Percentiles rank a stretch among this genome's conserved stretches.
These are phyloP conservation scores for Bombus waltoni DNA, from an alignment of 1,140 invertebrate species.

Conservation along the genomic window DNA sequence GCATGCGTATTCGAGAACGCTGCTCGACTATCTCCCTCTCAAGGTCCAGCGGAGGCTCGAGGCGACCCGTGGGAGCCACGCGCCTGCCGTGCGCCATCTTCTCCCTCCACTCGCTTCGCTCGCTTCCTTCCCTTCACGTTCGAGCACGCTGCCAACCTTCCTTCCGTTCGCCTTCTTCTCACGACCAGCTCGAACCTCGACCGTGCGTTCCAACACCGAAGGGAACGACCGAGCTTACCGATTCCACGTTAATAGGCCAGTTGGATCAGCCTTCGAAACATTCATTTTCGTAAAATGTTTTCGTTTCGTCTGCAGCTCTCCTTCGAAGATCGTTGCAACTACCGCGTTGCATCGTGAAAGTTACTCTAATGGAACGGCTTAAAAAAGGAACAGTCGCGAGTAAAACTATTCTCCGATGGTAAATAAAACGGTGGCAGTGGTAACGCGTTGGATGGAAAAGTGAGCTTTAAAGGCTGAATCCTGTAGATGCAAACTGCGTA, in stretches of 20 bases:
- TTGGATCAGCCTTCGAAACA: no score
- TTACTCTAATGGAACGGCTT: neutral
- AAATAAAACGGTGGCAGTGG: neutral
- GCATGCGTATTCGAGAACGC: slow-evolving; percentile 15
- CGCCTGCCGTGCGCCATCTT: slow-evolving; percentile 76
- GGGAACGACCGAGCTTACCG: neutral
- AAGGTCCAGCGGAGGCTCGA: slow-evolving; percentile 57
- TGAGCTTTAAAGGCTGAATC: neutral
- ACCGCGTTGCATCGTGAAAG: neutral
- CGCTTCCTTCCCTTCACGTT: slow-evolving; percentile 16
- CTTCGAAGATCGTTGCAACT: neutral
- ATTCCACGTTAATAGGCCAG: no score
- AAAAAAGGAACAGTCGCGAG: neutral
- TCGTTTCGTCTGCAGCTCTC: no score
- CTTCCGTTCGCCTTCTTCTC: slow-evolving; percentile 38
- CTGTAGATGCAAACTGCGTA: neutral
- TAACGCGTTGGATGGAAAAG: neutral
- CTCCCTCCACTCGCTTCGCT: slow-evolving; percentile 55
- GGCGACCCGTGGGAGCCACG: slow-evolving; percentile 79
- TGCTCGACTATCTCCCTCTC: slow-evolving; percentile 48
- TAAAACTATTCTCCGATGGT: neutral
- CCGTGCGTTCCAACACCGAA: neutral
- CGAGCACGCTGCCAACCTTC: slow-evolving; percentile 10
- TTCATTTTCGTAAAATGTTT: no score
- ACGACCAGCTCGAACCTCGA: slow-evolving; percentile 26